Conservation (phyloP, 2,888 invertebrate genomes). For the Pyrochroa serraticornis region DNA sequence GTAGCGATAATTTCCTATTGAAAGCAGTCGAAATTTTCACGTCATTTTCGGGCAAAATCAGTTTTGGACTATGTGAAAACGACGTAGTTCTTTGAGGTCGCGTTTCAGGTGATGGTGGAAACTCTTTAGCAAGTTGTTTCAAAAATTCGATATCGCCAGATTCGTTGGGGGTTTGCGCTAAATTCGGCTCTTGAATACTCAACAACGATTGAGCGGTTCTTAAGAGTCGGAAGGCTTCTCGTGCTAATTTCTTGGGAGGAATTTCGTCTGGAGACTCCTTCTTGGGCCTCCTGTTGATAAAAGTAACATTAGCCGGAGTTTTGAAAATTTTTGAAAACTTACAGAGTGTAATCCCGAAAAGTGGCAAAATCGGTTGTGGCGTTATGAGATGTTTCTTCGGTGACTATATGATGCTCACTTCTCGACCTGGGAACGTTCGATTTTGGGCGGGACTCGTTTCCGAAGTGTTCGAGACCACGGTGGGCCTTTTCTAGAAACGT, state of each 20-base stretch:
- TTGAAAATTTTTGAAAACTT: constrained; percentile 31
- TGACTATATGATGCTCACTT: constrained; percentile 60
- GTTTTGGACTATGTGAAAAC: constrained; percentile 51
- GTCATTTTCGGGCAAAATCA: constrained; percentile 48
- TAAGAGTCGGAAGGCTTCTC: constrained; percentile 70
- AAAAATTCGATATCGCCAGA: constrained; percentile 52
- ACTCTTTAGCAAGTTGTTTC: constrained; percentile 54
- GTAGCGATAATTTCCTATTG: constrained; percentile 53
- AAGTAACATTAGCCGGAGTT: constrained; percentile 1
- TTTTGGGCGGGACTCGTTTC: constrained; percentile 51
- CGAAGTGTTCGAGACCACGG: constrained; percentile 65
- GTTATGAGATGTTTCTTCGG: constrained; percentile 8
- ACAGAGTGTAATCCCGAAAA: constrained; percentile 67
- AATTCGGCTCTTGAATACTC: constrained; percentile 67
- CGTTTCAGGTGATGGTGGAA: constrained; percentile 42
- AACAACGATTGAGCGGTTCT: constrained; percentile 70
- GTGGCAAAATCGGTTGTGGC: constrained; percentile 53
- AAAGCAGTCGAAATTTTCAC: constrained; percentile 48
- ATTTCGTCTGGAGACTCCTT: constrained; percentile 60
- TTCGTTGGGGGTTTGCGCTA: constrained; percentile 53
- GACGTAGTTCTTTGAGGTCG: constrained; percentile 49
- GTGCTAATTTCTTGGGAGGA: constrained; percentile 68
- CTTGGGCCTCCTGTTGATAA: constrained; percentile 52
- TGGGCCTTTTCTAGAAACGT: constrained; percentile 72
- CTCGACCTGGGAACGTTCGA: constrained; percentile 59